Evolutionary conservation across 2,888 invertebrate genomes (phyloP), one percentile per base, ranked within the genome.

Genomic region (Aporophyla lueneburgensis): DNA sequence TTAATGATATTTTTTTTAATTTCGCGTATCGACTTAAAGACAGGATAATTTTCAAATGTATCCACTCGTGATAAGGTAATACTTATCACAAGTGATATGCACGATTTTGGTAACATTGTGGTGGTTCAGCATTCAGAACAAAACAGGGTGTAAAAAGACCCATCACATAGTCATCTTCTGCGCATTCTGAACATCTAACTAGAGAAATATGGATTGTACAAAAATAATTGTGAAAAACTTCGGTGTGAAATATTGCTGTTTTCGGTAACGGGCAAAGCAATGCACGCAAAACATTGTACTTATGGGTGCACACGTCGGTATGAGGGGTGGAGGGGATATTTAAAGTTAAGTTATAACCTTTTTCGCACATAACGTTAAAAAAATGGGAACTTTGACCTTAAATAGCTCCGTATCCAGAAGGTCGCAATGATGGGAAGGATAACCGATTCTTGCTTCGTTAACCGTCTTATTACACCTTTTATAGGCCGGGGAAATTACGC

Each of bases 121-220:
- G 2, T 71, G 10, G 71, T 71, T 24, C 7, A 59, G 58, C 10
- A 68, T 43, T 40, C 5, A 21, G 43, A 33, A 51, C 6, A 40
- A 76, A 75, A 58, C 19, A 3, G 4, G 19, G 12, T 59, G 33
- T 67, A 67, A 67, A 59, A 67, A 58, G 33, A 59, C 67, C 59
- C 10, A 33, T 16, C 59, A 59, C 59, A 58, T 33, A 59, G 58
- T 59, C 56, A 16, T 49, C 51, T 27, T 33, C 9, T 51, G 3
- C 10, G 33, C 33, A 33, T 33, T 51, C 14, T 49, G 51, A 16
- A 33, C n/a, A 40, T n/a, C 24, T 14, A 21, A 19, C 10, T 46
- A 3, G n/a, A 24, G 19, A 19, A 16, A 27, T 2, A 51, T n/a
- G n/a, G n/a, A n/a, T 14, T 53, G 21, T 5, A n/a, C 9, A n/a